phyloP scores from a whole-genome alignment of 92 coral and sea anemone genomes.

The Montipora capitata region DNA sequence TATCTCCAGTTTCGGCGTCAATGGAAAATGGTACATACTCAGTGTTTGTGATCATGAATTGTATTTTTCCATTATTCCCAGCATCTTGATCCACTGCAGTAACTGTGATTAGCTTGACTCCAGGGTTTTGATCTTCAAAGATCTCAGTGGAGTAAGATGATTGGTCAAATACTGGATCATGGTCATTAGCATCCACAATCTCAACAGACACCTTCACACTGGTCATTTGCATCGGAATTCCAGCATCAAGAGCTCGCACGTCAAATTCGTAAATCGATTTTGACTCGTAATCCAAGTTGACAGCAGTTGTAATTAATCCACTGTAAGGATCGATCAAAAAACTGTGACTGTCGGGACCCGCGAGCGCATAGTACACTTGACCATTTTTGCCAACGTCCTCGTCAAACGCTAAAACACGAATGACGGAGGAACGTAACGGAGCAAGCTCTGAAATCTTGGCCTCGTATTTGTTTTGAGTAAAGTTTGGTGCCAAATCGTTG shows the following conservation, averaged over 20 bases:
- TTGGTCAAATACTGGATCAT: slow-evolving; percentile 81
- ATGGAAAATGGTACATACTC: slow-evolving; percentile 91
- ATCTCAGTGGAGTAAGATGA: slow-evolving; percentile 74
- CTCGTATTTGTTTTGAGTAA: slow-evolving; percentile 72
- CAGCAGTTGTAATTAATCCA: slow-evolving; percentile 81
- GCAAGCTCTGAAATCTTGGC: slow-evolving; percentile 88
- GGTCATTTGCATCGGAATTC: slow-evolving; percentile 60
- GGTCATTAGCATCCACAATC: slow-evolving; percentile 92
- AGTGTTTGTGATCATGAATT: slow-evolving; percentile 81
- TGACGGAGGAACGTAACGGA: slow-evolving; percentile 85
- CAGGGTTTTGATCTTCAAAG: slow-evolving; percentile 81
- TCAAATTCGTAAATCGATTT: slow-evolving; percentile 78
- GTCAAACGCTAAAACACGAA: slow-evolving; percentile 81
- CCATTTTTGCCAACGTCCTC: slow-evolving; percentile 74
- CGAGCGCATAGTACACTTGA: slow-evolving; percentile 68
- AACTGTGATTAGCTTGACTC: slow-evolving; percentile 78
- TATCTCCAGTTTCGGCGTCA: slow-evolving; percentile 84
- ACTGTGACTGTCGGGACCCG: slow-evolving; percentile 73
- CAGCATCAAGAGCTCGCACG: slow-evolving; percentile 78
- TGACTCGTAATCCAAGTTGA: slow-evolving; percentile 79
- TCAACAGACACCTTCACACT: slow-evolving; percentile 77
- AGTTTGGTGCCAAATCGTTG: slow-evolving; percentile 76
- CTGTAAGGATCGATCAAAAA: slow-evolving; percentile 85
- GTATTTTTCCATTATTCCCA: slow-evolving; percentile 85
- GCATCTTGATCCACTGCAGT: slow-evolving; percentile 85